Percentiles rank a stretch among this genome's conserved stretches.
Evolutionary conservation across 1,140 invertebrate species (phyloP).

Genomic region (Medauroidea extradentata): DNA sequence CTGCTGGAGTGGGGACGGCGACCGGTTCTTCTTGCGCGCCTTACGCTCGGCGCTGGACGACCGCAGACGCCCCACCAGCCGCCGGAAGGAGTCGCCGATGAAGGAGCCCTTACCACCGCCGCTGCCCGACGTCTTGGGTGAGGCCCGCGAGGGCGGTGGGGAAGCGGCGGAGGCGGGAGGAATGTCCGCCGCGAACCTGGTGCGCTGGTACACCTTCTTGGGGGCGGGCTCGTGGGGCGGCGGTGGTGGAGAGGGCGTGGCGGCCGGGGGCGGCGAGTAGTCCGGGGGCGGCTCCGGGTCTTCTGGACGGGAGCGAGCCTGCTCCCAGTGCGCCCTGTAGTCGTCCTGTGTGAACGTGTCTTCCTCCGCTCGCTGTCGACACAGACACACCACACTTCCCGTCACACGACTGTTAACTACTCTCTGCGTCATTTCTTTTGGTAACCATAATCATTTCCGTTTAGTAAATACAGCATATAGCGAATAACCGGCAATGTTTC

Average conservation of each 20-base stretch:
- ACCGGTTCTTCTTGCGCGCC: conserved; percentile 27
- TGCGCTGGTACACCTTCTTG: conserved; percentile 18
- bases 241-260: conserved; percentile 45
- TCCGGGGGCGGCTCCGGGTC: conserved; percentile 57
- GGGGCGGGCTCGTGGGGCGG: conserved; percentile 29
- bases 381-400: too few species aligned
- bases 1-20: conserved; percentile 44
- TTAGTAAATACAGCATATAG: too few species aligned
- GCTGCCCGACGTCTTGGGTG: not conserved
- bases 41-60: conserved; percentile 69
- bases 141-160: too few species aligned
- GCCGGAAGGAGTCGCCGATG: conserved; percentile 60
- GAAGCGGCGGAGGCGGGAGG: conserved; percentile 29
- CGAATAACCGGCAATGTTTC: too few species aligned
- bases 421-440: too few species aligned
- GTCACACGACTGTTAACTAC: too few species aligned
- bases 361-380: too few species aligned
- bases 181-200: conserved; percentile 53
- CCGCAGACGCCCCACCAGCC: conserved; percentile 70
- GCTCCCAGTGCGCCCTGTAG: conserved; percentile 45
- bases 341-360: conserved; percentile 32
- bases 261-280: conserved; percentile 56
- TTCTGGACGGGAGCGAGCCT: conserved; percentile 17
- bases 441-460: too few species aligned
- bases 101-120: conserved; percentile 22